phyloP scores from a whole-genome alignment of 2,888 invertebrate genomes.

The Steinernema scapterisci region DNA sequence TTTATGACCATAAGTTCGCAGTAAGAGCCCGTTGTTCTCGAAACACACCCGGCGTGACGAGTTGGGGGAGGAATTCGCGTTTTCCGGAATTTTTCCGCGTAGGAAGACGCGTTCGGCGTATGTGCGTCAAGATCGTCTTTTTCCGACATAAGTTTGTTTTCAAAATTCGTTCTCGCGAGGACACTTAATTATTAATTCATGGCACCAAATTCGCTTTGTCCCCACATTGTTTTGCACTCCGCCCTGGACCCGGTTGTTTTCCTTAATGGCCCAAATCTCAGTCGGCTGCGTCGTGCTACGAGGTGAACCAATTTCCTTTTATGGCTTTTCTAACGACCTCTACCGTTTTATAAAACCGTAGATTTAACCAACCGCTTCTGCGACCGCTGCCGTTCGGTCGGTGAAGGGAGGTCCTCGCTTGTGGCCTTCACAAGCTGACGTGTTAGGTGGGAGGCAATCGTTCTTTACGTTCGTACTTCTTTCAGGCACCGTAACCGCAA shows the following conservation, averaged over 20 bases:
- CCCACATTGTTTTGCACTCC: neutral
- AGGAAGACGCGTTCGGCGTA: too few species aligned
- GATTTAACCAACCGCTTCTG: neutral
- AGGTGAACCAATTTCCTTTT: slow-evolving; percentile 27
- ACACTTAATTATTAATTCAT: slow-evolving; percentile 22
- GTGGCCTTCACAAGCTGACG: too few species aligned
- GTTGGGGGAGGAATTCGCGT: too few species aligned
- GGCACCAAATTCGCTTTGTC: slow-evolving; percentile 7
- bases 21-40: neutral
- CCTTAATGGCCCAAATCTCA: slow-evolving; percentile 11
- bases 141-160: neutral
- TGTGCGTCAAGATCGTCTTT: neutral
- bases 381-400: neutral
- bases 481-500: neutral
- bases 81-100: too few species aligned
- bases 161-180: neutral
- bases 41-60: neutral
- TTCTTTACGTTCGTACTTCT: neutral
- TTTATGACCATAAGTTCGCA: neutral
- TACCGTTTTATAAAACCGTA: slow-evolving; percentile 6
- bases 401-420: neutral
- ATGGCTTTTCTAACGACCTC: slow-evolving; percentile 19
- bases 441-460: neutral
- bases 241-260: neutral
- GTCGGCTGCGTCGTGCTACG: neutral